Base-by-base conservation (phyloP, 2,888 invertebrate genomes). In the Nomada ferruginata region DNA sequence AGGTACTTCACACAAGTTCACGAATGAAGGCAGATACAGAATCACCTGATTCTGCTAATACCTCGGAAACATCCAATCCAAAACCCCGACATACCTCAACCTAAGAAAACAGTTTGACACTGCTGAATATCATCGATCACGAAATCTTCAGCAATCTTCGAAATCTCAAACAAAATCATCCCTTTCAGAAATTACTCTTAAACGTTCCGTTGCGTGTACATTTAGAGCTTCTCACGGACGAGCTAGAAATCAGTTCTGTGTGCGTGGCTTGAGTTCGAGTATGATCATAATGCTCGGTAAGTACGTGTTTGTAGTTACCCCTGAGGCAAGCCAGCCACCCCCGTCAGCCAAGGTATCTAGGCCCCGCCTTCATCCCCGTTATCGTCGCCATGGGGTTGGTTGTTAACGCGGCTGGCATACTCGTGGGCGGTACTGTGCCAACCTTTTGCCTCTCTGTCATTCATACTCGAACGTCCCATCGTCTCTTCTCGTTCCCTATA, bases 291-390 rank as follows among this genome's bases (percentile, higher is more conserved):
- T 90, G 89, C 92, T 91, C 92, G 90, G 91, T 93, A 93, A 93
- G 91, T 92, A 93, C 92, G 93, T 93, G 92, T 93, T 93, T 92
- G 93, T 93, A 93, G 92, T 93, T 93, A 93, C 93, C 92, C 92
- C 91, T 92, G 91, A 92, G 91, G 91, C 91, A 91, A 92, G 88
- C 92, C 91, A 91, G 88, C 92, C 92, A 91, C 90, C 91, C 90
- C 89, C 90, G 36, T 77, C 76, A 73, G 78, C 82, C 89, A 87
- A 84, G 83, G 78, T 79, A 77, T 23, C 52, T 63, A 85, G 68
- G 88, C 91, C 82, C 90, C 92, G 91, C 91, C 91, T 89, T 84
- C 85, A 75, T 78, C 87, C 82, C 82, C 79, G 87, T 89, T 87
- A 85, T 83, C 86, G 76, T 82, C 79, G 85, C 82, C 83, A 78